Base-by-base conservation (phyloP, 1,140 invertebrate species). In the Drosophila hydei region DNA sequence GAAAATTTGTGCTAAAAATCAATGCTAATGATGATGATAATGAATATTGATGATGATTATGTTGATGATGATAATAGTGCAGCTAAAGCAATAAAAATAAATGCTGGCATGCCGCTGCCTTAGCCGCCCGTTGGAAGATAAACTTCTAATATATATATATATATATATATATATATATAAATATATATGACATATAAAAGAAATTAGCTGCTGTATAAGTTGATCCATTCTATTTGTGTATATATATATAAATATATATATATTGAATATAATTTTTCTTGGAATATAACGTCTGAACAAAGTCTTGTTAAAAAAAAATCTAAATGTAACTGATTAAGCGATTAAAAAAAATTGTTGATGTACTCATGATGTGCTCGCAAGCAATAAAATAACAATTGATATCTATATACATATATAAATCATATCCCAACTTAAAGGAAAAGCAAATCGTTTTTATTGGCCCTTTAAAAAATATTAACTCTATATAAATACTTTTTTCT, bases 1-100 rank as follows among this genome's bases (percentile, higher is more conserved):
- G 54, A 79, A 88, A 88, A 88, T 79, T 87, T 87, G 83, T 87
- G 83, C 84, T 88, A 69, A 78, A 78, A 64, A 38, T 70, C 45
- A 11, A n/a, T 47, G 56, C 21, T 12, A 16, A 63, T 52, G 33
- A 50, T 51, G 47, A 60, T 62, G 43, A 40, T 67, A 23, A 65
- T 48, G 27, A 45, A n/a, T n/a, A n/a, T n/a, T 47, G 56, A 40
- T 21, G 14, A 52, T 52, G 30, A 50, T 51, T 36, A 59, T 61
- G 43, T 27, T 65, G 33, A 65, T 48, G 42, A 30, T 45, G 21
- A 55, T 55, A 50, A 55, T 55, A 56, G 61, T 74, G 80, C 77
- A 80, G 76, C 68, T 72, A 69, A 11, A 56, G 72, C 40, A 64
- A 43, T 69, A 74, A 58, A 58, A 69, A 52, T 54, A 58, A 72